Percentiles rank a stretch among this genome's conserved stretches.
phyloP scores from a whole-genome alignment of 2,113 vertebrate genomes.

The Dryoscopus gambensis region DNA sequence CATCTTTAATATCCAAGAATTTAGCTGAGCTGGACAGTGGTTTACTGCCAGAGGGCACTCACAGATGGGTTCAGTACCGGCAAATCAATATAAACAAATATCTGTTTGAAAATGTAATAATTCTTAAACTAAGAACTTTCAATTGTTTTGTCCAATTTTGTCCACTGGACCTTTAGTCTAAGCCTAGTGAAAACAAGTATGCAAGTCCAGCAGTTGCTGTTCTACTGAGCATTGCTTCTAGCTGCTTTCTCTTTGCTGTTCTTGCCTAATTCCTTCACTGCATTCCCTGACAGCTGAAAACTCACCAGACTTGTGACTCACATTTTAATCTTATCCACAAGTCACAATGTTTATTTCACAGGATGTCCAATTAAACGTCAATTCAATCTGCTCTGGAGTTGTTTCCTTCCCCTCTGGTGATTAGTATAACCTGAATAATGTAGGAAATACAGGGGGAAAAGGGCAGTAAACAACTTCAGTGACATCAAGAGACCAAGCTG shows the following conservation, averaged over 20 bases:
- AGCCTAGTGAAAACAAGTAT: conserved; percentile 28
- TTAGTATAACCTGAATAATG: conserved; percentile 57
- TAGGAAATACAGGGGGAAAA: background rate
- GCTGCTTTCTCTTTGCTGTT: background rate
- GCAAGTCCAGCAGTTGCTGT: background rate
- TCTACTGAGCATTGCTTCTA: background rate
- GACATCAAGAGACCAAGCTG: background rate
- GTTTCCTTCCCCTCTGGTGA: conserved; percentile 61
- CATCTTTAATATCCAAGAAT: background rate
- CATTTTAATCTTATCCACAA: conserved; percentile 49
- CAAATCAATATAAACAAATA: background rate
- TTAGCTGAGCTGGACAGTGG: background rate
- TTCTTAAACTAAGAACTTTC: background rate
- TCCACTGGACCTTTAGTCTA: background rate
- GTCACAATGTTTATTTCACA: conserved; percentile 68
- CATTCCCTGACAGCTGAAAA: conserved; percentile 21
- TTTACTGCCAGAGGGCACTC: background rate
- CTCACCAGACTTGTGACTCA: conserved; percentile 63
- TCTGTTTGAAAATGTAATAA: background rate
- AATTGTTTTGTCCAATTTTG: background rate
- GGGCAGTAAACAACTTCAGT: background rate
- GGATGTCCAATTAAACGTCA: conserved; percentile 64
- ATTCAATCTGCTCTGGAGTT: conserved; percentile 59
- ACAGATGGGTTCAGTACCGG: background rate
- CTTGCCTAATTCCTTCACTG: background rate